Evolutionary conservation across 2,113 vertebrate species (phyloP).

Genomic region (Siniperca knerii): DNA sequence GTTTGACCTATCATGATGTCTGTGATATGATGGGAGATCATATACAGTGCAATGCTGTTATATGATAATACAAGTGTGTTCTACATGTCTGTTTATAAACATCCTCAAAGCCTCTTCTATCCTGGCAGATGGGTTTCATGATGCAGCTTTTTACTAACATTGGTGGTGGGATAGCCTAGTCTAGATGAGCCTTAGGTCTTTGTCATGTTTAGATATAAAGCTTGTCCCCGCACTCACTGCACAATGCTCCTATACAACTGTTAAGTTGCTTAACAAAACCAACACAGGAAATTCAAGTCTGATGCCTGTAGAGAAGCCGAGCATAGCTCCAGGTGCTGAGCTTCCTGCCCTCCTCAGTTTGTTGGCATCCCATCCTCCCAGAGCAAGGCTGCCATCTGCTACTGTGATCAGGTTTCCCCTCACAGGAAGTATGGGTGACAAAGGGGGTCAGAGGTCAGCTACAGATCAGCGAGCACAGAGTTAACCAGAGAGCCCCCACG

Average conservation of each 20-base stretch:
- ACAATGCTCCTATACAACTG: not conserved
- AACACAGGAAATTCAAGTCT: conserved; percentile 68
- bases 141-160: conserved; percentile 65
- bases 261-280: conserved; percentile 43
- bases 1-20: conserved; percentile 53
- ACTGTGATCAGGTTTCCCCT: conserved; percentile 71
- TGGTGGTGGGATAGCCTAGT: conserved; percentile 65
- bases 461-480: conserved; percentile 48
- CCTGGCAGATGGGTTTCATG: conserved; percentile 40
- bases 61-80: conserved; percentile 78
- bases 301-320: conserved; percentile 42
- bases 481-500: conserved; percentile 55
- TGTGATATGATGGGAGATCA: conserved; percentile 69
- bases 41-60: conserved; percentile 76
- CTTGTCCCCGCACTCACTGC: not conserved
- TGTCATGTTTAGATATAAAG: conserved; percentile 21
- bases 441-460: conserved; percentile 64
- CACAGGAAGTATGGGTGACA: conserved; percentile 71
- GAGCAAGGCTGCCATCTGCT: conserved; percentile 63
- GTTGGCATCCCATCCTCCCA: conserved; percentile 61
- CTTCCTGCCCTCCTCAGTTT: conserved; percentile 33
- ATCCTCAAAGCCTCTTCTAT: conserved; percentile 39
- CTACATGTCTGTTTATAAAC: conserved; percentile 42
- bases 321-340: conserved; percentile 37
- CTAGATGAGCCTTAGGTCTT: conserved; percentile 49